Conservation (phyloP, 2,797 vertebrate genomes). For the Microhierax caerulescens region DNA sequence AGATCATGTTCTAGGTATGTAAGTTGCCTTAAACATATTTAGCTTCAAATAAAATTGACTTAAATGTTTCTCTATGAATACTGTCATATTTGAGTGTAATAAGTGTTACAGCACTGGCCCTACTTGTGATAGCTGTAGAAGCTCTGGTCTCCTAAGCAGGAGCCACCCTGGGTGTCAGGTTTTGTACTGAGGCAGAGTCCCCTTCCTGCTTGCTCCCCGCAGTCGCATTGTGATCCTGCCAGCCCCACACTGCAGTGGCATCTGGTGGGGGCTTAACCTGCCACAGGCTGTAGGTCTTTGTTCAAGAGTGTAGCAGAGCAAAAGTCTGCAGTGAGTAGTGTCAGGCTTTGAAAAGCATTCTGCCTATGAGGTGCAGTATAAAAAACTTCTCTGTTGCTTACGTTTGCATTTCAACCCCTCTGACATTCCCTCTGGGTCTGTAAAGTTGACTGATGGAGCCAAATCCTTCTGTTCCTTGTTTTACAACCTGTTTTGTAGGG, state of each 20-base stretch:
- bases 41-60: conserved; percentile 75
- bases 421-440: accelerated
- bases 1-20: conserved; percentile 73
- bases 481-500: background rate
- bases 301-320: background rate
- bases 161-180: background rate
- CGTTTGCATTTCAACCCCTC: background rate
- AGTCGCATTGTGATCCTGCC: accelerated
- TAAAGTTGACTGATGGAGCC: background rate
- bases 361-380: background rate
- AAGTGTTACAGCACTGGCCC: background rate
- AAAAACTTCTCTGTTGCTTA: background rate
- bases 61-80: conserved; percentile 65
- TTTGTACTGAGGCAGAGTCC: background rate
- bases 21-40: conserved; percentile 77
- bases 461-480: background rate
- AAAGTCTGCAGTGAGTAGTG: background rate
- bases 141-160: background rate
- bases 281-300: background rate
- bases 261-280: background rate
- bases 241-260: background rate
- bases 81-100: conserved; percentile 54
- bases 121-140: background rate
- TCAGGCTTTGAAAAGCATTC: background rate
- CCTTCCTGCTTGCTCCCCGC: background rate